phyloP scores from a whole-genome alignment of 2,888 invertebrate genomes.

The Tetheella fluctuosa region DNA sequence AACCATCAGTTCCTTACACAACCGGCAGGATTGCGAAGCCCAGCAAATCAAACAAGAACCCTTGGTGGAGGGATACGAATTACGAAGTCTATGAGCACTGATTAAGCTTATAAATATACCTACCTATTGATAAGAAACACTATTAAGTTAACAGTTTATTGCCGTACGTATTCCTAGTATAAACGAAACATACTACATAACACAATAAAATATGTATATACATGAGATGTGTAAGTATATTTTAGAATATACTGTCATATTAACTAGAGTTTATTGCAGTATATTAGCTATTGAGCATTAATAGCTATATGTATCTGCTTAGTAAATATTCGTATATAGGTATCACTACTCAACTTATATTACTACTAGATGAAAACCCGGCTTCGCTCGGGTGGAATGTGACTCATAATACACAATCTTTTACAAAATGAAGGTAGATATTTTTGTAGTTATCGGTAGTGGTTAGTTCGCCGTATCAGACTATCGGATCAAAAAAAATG shows the following conservation, averaged over 20 bases:
- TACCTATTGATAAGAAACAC: not conserved
- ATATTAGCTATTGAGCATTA: slow-evolving; percentile 33
- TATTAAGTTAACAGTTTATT: not conserved
- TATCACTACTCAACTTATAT: no score
- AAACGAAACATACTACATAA: slow-evolving; percentile 4
- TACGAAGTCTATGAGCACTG: slow-evolving; percentile 54
- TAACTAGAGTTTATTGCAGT: slow-evolving; percentile 21
- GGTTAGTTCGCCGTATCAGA: no score
- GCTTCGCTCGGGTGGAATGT: no score
- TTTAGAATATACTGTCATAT: slow-evolving; percentile 25
- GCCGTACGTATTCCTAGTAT: slow-evolving; percentile 12
- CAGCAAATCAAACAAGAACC: slow-evolving; percentile 28
- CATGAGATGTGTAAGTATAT: slow-evolving; percentile 35
- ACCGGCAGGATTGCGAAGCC: slow-evolving; percentile 23
- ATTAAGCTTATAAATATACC: slow-evolving; percentile 15
- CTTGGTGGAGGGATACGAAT: slow-evolving; percentile 53
- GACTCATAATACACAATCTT: no score
- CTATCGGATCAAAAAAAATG: no score
- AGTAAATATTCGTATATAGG: slow-evolving; percentile 3
- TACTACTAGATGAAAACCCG: no score
- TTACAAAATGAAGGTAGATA: no score
- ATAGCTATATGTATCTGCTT: slow-evolving; percentile 32
- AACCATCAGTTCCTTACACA: slow-evolving; percentile 38
- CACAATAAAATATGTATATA: no score
- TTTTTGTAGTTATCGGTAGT: not conserved